Conservation (phyloP, 2,888 invertebrate species). For the Brachyptera putata region DNA sequence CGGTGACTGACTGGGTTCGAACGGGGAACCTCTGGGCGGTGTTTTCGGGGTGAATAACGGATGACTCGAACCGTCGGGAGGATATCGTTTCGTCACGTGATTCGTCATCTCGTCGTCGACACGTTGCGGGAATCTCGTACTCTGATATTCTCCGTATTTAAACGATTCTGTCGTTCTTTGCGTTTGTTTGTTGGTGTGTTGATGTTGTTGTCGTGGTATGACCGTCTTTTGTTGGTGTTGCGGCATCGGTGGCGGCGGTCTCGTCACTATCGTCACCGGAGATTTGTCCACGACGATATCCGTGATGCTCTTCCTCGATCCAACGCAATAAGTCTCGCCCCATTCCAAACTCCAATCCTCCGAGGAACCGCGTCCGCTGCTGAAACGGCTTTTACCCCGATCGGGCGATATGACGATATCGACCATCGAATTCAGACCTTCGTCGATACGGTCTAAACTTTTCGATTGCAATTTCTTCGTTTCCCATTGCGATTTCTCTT, state of each 20-base stretch:
- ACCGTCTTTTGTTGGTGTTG: background rate
- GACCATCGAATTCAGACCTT: conserved; percentile 65
- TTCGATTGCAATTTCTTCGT: conserved; percentile 50
- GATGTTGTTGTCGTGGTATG: background rate
- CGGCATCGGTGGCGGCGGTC: background rate
- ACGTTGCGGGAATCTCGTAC: conserved; percentile 38
- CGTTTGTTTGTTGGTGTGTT: too few species aligned
- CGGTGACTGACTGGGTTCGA: background rate
- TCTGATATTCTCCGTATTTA: conserved; percentile 34
- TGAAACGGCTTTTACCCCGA: conserved; percentile 28
- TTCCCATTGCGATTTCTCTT: background rate
- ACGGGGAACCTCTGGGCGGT: background rate
- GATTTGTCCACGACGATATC: conserved; percentile 20
- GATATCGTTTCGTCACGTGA: conserved; percentile 39
- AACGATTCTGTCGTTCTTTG: too few species aligned
- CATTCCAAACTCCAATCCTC: conserved; percentile 34
- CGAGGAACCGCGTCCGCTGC: conserved; percentile 29
- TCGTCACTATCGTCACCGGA: background rate
- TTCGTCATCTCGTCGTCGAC: conserved; percentile 39
- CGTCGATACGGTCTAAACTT: conserved; percentile 73
- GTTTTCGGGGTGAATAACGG: background rate
- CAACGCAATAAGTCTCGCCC: conserved; percentile 15
- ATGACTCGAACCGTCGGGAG: conserved; percentile 32
- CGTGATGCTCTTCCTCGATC: conserved; percentile 12
- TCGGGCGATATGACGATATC: conserved; percentile 62